phyloP scores from a whole-genome alignment of 2,888 invertebrate genomes.

The Tupiocoris notatus region DNA sequence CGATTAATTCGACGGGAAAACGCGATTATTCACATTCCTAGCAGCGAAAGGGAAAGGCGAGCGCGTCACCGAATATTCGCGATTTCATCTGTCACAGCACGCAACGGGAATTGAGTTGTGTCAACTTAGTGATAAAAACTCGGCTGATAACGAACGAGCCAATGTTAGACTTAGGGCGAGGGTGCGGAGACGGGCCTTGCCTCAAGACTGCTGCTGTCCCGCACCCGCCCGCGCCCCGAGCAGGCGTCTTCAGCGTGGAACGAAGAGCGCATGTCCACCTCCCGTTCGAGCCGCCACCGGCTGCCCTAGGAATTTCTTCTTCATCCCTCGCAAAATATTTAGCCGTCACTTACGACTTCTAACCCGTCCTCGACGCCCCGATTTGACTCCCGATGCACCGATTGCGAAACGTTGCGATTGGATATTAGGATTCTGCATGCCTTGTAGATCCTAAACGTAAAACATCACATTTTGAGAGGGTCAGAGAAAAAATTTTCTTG shows the following conservation, averaged over 20 bases:
- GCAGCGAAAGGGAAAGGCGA: too few relatives aligned
- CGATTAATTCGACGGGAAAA: too few relatives aligned
- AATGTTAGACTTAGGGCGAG: not conserved
- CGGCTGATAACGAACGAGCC: not conserved
- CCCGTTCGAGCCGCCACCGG: not conserved
- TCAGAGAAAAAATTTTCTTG: too few relatives aligned
- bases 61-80: too few relatives aligned
- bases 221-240: slow-evolving; percentile 24
- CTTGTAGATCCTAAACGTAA: not conserved
- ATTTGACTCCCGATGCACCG: too few relatives aligned
- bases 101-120: not conserved
- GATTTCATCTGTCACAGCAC: too few relatives aligned
- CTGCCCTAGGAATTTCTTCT: slow-evolving; percentile 14
- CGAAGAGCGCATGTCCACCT: slow-evolving; percentile 25
- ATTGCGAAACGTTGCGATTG: too few relatives aligned
- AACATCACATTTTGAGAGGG: too few relatives aligned
- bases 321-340: slow-evolving; percentile 32
- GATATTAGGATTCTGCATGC: too few relatives aligned
- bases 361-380: not conserved
- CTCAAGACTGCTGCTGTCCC: slow-evolving; percentile 30
- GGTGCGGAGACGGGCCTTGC: slow-evolving; percentile 32
- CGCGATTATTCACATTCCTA: too few relatives aligned
- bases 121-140: not conserved
- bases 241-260: slow-evolving; percentile 28
- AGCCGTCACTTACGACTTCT: slow-evolving; percentile 31